Conservation (phyloP, 2,797 vertebrate genomes). For the Acanthurus leucopareius region DNA sequence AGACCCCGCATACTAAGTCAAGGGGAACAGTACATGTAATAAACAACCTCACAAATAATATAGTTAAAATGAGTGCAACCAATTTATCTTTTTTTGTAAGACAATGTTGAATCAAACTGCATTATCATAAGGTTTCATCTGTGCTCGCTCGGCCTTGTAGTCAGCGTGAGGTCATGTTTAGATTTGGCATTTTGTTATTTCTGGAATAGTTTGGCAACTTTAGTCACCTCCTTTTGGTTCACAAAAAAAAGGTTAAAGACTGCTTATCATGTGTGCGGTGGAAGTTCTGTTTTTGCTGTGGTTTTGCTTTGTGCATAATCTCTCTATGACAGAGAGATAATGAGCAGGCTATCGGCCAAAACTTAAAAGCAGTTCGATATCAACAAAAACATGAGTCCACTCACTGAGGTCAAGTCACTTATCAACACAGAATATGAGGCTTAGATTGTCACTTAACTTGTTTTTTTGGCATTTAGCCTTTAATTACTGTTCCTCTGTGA, state of each 20-base stretch:
- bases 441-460: constrained; percentile 27
- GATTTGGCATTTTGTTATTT: constrained; percentile 44
- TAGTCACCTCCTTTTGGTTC: neutral
- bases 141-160: constrained; percentile 13
- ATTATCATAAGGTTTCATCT: neutral
- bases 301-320: neutral
- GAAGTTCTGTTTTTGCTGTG: constrained; percentile 2
- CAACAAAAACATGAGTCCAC: neutral
- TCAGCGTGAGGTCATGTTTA: constrained; percentile 51
- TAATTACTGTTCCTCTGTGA: constrained; percentile 42
- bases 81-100: neutral
- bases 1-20: constrained; percentile 2
- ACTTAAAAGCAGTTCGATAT: constrained; percentile 28
- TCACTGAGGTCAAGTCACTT: neutral
- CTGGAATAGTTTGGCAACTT: constrained; percentile 58
- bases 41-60: neutral
- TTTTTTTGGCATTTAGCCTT: constrained; percentile 16
- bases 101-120: neutral
- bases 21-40: neutral
- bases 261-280: neutral
- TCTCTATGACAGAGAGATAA: neutral
- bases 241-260: constrained; percentile 26
- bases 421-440: neutral
- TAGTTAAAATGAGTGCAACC: neutral
- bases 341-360: neutral